phyloP scores from a whole-genome alignment of 2,113 vertebrate genomes.

The human (Homo sapiens) region GRCh38 chr13:44951001-44951500 shows the following conservation, averaged over 20 bases:
- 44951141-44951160: conserved; percentile 17
- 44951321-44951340: conserved; percentile 13
- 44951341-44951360: neutral
- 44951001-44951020: too few relatives aligned
- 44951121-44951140: neutral
- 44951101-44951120: neutral
- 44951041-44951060: neutral
- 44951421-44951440: neutral
- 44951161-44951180: neutral
- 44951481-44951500: neutral
- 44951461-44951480: neutral
- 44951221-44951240: neutral
- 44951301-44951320: neutral
- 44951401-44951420: neutral
- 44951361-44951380: neutral
- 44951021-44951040: neutral
- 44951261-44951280: neutral
- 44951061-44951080: neutral
- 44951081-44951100: neutral
- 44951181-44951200: neutral
- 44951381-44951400: neutral
- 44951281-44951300: neutral
- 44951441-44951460: neutral
- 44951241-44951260: neutral
- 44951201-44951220: neutral